Conservation (phyloP, 2,888 invertebrate species). For the Xylota sylvarum region DNA sequence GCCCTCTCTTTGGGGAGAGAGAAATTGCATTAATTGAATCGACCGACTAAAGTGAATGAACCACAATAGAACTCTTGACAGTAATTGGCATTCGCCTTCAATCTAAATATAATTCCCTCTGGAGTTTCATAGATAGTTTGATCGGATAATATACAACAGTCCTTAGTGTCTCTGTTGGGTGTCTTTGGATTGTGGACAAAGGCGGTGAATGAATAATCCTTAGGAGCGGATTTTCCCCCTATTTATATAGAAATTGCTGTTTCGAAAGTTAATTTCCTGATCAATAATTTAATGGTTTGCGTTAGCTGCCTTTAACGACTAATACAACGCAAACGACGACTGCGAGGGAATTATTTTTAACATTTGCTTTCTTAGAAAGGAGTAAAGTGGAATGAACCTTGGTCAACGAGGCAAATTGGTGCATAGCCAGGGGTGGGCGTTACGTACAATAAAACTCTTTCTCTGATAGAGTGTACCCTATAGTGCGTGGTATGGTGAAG, state of each 20-base stretch:
- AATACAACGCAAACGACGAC: background rate
- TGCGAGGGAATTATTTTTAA: constrained; percentile 21
- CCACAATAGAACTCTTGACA: constrained; percentile 37
- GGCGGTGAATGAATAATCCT: constrained; percentile 2
- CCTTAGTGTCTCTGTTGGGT: background rate
- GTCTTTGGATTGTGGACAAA: background rate
- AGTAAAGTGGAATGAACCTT: background rate
- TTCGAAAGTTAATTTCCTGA: constrained; percentile 54
- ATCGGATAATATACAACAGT: constrained; percentile 40
- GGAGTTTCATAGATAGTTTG: constrained; percentile 43
- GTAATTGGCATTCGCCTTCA: constrained; percentile 69
- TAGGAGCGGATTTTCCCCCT: background rate
- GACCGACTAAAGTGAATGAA: constrained; percentile 52
- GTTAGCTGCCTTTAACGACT: constrained; percentile 14
- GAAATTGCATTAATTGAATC: constrained; percentile 55
- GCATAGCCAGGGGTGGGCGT: background rate
- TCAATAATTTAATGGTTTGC: constrained; percentile 51
- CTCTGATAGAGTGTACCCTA: background rate
- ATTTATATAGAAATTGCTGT: constrained; percentile 26
- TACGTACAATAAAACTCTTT: background rate
- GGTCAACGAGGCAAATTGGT: constrained; percentile 24
- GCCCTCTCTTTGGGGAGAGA: background rate
- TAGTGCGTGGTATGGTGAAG: background rate
- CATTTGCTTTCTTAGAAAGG: constrained; percentile 17
- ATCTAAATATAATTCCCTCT: constrained; percentile 64